These are phyloP conservation scores for Aethes cnicana DNA, from an alignment of 2,888 invertebrate genomes.

Conservation along the genomic window DNA sequence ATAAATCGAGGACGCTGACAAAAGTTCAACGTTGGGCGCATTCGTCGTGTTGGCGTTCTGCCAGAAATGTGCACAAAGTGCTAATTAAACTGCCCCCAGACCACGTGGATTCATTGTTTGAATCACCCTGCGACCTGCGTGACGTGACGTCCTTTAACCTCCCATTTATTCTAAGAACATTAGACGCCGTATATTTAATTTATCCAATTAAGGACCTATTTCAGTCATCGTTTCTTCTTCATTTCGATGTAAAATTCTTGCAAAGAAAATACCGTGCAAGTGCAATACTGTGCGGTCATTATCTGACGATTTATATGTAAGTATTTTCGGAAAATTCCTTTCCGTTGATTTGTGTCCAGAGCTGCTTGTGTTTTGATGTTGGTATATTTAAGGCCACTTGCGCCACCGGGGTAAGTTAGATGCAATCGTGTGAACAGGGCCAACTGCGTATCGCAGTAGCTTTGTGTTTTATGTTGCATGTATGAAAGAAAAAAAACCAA, in stretches of 20 bases:
- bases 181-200: conserved; percentile 3
- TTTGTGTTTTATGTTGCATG: too few relatives aligned
- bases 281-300: conserved; percentile 11
- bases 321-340: conserved; percentile 18
- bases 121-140: conserved; percentile 37
- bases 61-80: conserved; percentile 46
- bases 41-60: conserved; percentile 45
- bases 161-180: conserved; percentile 11
- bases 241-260: conserved; percentile 3
- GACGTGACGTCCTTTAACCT: conserved; percentile 34
- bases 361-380: too few relatives aligned
- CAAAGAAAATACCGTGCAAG: conserved; percentile 5
- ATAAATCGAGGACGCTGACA: conserved; percentile 31
- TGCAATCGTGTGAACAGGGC: too few relatives aligned
- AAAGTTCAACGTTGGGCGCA: conserved; percentile 43
- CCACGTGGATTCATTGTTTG: conserved; percentile 43
- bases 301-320: conserved; percentile 19
- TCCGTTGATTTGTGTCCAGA: not conserved
- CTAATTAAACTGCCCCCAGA: conserved; percentile 55
- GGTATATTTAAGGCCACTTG: too few relatives aligned
- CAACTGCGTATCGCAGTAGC: too few relatives aligned
- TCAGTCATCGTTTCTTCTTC: conserved; percentile 5
- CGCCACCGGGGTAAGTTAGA: too few relatives aligned
- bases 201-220: conserved; percentile 4
- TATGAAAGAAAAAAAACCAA: too few relatives aligned